Evolutionary conservation across 2,113 vertebrate species (phyloP).

Genomic region (Hemiscyllium ocellatum): DNA sequence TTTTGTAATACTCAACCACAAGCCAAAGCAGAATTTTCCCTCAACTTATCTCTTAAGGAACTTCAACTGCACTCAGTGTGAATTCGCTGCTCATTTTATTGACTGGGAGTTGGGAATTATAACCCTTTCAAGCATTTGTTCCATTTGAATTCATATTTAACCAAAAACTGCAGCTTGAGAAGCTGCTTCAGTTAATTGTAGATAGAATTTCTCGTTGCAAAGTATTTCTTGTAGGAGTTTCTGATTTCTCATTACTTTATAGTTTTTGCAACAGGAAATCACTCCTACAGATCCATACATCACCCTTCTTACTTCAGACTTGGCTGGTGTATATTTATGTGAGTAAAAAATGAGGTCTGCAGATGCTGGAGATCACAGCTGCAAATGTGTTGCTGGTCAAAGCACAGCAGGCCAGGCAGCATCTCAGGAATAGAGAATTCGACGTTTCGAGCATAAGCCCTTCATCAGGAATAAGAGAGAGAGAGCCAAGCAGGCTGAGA

Average conservation of each 20-base stretch:
- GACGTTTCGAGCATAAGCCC: no score
- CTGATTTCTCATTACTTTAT: background rate
- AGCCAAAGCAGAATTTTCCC: background rate
- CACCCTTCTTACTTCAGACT: background rate
- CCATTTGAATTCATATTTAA: background rate
- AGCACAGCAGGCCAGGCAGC: no score
- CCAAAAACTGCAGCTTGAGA: background rate
- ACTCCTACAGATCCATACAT: background rate
- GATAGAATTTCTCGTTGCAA: background rate
- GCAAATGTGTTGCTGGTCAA: no score
- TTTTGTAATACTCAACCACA: background rate
- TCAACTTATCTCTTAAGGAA: background rate
- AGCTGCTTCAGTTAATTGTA: background rate
- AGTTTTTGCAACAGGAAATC: background rate
- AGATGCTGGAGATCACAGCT: no score
- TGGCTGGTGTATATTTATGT: background rate
- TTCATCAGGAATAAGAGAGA: no score
- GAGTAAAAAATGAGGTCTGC: no score
- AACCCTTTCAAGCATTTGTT: background rate
- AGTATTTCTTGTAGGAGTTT: background rate
- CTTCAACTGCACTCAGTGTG: background rate
- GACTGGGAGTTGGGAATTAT: background rate
- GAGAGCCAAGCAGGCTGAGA: no score
- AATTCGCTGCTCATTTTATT: background rate
- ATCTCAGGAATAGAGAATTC: no score